Conservation (phyloP, 2,888 invertebrate genomes). For the Eudiplozoon nipponicum region DNA sequence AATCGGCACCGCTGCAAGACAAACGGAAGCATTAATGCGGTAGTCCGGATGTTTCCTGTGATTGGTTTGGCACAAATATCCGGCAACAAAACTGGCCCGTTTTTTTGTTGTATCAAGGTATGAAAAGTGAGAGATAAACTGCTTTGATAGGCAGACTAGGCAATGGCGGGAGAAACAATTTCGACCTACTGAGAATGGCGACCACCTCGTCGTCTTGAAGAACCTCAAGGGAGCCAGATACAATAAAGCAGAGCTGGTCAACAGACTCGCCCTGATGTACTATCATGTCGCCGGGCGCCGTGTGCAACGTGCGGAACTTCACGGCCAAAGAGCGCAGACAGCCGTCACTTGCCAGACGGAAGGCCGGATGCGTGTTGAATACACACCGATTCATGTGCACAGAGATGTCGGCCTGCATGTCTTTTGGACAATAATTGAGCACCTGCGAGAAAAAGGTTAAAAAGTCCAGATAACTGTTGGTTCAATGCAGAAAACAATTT, state of each 20-base stretch:
- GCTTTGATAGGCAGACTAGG: too few relatives aligned
- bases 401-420: conserved; percentile 95
- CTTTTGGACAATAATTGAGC: conserved; percentile 84
- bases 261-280: conserved; percentile 97
- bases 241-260: conserved; percentile 89
- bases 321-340: conserved; percentile 65
- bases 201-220: conserved; percentile 99
- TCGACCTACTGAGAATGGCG: conserved; percentile 50
- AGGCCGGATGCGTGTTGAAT: conserved; percentile 26
- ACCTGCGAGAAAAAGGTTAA: conserved; percentile 37
- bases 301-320: conserved; percentile 87
- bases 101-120: too few relatives aligned
- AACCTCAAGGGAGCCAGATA: conserved; percentile 84
- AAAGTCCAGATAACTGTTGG: too few relatives aligned
- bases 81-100: too few relatives aligned
- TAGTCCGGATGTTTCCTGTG: too few relatives aligned
- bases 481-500: too few relatives aligned
- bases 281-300: conserved; percentile 68
- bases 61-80: too few relatives aligned
- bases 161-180: too few relatives aligned
- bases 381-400: conserved; percentile 86
- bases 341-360: conserved; percentile 32
- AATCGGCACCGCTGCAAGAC: too few relatives aligned
- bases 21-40: too few relatives aligned
- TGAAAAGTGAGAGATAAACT: too few relatives aligned